Base-by-base conservation (phyloP, 2,888 invertebrate species). In the Hyposoter didymator region DNA sequence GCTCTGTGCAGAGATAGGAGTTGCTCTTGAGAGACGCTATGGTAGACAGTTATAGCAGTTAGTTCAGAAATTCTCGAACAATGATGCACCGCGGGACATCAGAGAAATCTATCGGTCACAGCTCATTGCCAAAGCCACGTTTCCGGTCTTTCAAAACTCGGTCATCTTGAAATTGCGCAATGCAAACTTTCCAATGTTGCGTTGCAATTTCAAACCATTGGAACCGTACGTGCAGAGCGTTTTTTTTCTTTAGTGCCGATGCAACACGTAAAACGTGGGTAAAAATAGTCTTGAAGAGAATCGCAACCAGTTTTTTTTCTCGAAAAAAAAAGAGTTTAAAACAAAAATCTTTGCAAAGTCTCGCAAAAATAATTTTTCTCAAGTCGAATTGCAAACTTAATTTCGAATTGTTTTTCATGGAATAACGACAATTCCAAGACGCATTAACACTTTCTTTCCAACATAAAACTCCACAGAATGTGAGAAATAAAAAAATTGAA, bases 111-210 rank as follows among this genome's bases (percentile, higher is more conserved):
- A 55, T 55, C 55, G 55, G 55, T 55, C 55, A 55, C 55, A 12
- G 55, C 55, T 55, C 22, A 55, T 55, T 55, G 55, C 55, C 55
- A 55, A 55, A 55, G 55, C 10, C 55, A 55, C 55, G 55, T 55
- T 55, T 55, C 55, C 55, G 55, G 19, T 55, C 55, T 12, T 55
- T 55, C 22, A 55, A 10, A 22, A 55, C 22, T 55, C n/a, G 17
- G 7, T 19, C 55, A 55, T 55, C 55, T 22, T 55, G 19, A 12
- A 22, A 55, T 55, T 55, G 22, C 10, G 55, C 55, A 22, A 55
- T 55, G n/a, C 8, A 22, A 55, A 55, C 22, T 55, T 55, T 55
- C 55, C 10, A 55, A 55, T 22, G 55, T 22, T 55, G 22, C 10
- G 19, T 22, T 55, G 55, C 55, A 55, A 22, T 22, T 55, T 22